Evolutionary conservation across 2,797 vertebrate species (phyloP).

Genomic region (Mareca penelope): DNA sequence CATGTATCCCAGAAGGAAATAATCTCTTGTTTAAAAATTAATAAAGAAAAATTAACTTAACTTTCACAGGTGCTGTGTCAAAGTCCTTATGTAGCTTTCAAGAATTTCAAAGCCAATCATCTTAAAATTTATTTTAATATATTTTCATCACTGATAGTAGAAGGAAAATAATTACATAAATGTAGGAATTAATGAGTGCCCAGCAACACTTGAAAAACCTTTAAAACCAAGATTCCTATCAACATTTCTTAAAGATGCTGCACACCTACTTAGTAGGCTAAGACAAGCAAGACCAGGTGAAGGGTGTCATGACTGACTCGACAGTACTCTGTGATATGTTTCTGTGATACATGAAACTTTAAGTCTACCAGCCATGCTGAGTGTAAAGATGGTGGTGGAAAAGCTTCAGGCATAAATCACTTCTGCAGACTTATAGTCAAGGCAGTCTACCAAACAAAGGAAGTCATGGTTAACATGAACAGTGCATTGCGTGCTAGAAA

Average conservation of each 20-base stretch:
- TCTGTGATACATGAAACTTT: neutral
- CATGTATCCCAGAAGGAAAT: neutral
- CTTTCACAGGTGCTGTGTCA: neutral
- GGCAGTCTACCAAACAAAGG: neutral
- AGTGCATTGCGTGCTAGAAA: neutral
- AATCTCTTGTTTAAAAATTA: slow-evolving; percentile 40
- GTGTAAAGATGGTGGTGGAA: neutral
- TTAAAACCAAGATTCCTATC: neutral
- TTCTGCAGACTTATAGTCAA: neutral
- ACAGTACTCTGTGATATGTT: neutral
- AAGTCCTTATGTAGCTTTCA: neutral
- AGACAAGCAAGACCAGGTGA: neutral
- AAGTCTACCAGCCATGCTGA: neutral
- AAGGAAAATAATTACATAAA: neutral
- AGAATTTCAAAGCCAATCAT: neutral
- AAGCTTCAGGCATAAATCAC: neutral
- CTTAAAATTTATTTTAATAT: neutral
- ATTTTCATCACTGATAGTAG: neutral
- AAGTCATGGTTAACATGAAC: accelerated
- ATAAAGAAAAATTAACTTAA: slow-evolving; percentile 25
- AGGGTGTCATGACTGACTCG: neutral
- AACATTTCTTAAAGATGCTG: neutral
- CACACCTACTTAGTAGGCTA: neutral
- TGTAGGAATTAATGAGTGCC: neutral
- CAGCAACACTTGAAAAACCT: neutral